phyloP scores from a whole-genome alignment of 2,888 invertebrate genomes.

The Pammene fasciana region DNA sequence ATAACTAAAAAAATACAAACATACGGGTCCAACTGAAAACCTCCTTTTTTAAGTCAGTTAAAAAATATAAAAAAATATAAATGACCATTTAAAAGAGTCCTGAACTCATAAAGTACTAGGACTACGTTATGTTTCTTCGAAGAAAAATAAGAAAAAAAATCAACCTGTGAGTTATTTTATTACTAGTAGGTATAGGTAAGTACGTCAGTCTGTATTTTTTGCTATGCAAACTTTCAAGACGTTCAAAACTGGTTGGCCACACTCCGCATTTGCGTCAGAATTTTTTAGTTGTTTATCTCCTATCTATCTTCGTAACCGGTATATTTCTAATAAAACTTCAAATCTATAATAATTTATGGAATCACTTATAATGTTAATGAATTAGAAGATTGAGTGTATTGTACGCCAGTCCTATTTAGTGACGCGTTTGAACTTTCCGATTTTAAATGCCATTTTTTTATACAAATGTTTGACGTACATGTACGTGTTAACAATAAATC shows the following conservation, averaged over 20 bases:
- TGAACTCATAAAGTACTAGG: too few species aligned
- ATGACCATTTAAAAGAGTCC: too few species aligned
- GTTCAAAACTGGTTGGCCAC: neutral
- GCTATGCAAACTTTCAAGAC: constrained; percentile 24
- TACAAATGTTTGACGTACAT: neutral
- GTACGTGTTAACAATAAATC: neutral
- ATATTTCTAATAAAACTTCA: neutral
- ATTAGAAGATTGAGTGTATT: neutral
- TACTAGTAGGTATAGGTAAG: neutral
- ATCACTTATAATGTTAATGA: neutral
- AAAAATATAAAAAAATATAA: too few species aligned
- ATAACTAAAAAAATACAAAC: too few species aligned
- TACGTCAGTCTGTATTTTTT: constrained; percentile 3
- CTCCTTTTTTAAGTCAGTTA: too few species aligned
- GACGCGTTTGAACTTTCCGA: constrained; percentile 2
- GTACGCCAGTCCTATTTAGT: neutral
- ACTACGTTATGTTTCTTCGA: too few species aligned
- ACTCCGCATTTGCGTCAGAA: constrained; percentile 25
- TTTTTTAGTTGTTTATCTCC: constrained; percentile 27
- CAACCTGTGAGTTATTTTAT: too few species aligned
- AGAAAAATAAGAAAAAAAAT: too few species aligned
- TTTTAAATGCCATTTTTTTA: neutral
- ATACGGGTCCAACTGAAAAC: too few species aligned
- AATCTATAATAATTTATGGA: neutral
- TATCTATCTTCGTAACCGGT: constrained; percentile 5